Percentiles rank a stretch among this genome's conserved stretches.
Conservation (phyloP, 2,888 invertebrate genomes). For the Gryllus longicercus region DNA sequence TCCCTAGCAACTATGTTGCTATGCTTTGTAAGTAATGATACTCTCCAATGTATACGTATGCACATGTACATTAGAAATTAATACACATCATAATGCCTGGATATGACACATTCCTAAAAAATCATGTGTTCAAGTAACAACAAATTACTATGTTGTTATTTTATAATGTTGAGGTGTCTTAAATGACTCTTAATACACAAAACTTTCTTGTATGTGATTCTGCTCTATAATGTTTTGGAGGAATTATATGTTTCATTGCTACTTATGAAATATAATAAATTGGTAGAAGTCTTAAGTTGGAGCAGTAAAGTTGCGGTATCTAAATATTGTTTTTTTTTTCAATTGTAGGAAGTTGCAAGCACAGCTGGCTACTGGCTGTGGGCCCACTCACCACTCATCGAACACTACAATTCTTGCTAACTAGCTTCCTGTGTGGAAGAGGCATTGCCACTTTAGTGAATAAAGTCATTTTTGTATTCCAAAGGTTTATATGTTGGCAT, state of each 20-base stretch:
- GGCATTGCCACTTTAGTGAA: conserved; percentile 18
- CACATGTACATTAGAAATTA: no score
- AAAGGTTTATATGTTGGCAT: neutral
- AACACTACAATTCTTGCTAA: conserved; percentile 21
- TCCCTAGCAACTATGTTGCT: conserved; percentile 93
- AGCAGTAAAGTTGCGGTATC: neutral
- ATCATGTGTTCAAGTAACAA: no score
- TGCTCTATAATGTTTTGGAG: neutral
- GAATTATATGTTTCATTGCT: neutral
- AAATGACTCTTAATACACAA: neutral
- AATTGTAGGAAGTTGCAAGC: conserved; percentile 34
- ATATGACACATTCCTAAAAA: no score
- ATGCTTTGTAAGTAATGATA: conserved; percentile 61
- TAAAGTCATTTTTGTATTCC: neutral
- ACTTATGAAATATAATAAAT: neutral
- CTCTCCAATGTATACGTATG: neutral
- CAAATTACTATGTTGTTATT: no score
- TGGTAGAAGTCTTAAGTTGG: neutral
- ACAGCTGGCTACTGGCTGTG: conserved; percentile 34
- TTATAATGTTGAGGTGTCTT: no score
- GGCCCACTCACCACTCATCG: conserved; percentile 32
- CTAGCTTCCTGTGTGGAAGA: conserved; percentile 27
- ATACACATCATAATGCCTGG: no score
- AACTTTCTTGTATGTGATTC: conserved; percentile 17
- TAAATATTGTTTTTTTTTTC: conserved; percentile 28